Conservation (phyloP, 2,888 invertebrate species). For the Folsomia manolachei region DNA sequence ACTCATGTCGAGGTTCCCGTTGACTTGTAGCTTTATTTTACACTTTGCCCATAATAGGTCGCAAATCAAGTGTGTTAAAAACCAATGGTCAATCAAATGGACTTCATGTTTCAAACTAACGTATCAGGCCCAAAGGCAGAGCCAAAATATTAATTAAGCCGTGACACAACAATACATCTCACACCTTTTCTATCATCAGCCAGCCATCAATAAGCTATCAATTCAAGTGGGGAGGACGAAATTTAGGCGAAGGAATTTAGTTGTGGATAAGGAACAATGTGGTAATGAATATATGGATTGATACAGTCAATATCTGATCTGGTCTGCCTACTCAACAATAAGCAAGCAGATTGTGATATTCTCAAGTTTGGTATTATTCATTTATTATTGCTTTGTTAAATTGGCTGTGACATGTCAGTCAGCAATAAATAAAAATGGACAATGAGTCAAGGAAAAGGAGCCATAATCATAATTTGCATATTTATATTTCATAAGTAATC, state of each 20-base stretch:
- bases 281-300: not conserved
- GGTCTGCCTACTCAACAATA: not conserved
- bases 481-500: not conserved
- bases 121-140: slow-evolving; percentile 6
- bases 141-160: slow-evolving; percentile 14
- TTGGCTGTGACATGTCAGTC: slow-evolving; percentile 16
- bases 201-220: slow-evolving; percentile 11
- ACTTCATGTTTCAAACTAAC: not conserved
- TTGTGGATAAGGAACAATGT: not conserved
- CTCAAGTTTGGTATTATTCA: slow-evolving; percentile 5
- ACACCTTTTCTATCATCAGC: slow-evolving; percentile 6
- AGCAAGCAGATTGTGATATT: slow-evolving; percentile 8
- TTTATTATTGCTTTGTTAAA: slow-evolving; percentile 8
- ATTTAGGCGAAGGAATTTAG: no score
- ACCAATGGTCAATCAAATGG: not conserved
- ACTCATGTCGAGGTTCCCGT: slow-evolving; percentile 1
- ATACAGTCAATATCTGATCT: not conserved
- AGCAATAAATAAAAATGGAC: slow-evolving; percentile 1
- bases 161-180: not conserved
- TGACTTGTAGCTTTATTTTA: not conserved
- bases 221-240: not conserved
- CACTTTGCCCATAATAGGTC: slow-evolving; percentile 17
- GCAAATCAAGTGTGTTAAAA: slow-evolving; percentile 4
- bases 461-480: not conserved
- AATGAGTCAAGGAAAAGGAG: slow-evolving; percentile 9